Base-by-base conservation (phyloP, 2,113 vertebrate species). In the Antigone vipio region DNA sequence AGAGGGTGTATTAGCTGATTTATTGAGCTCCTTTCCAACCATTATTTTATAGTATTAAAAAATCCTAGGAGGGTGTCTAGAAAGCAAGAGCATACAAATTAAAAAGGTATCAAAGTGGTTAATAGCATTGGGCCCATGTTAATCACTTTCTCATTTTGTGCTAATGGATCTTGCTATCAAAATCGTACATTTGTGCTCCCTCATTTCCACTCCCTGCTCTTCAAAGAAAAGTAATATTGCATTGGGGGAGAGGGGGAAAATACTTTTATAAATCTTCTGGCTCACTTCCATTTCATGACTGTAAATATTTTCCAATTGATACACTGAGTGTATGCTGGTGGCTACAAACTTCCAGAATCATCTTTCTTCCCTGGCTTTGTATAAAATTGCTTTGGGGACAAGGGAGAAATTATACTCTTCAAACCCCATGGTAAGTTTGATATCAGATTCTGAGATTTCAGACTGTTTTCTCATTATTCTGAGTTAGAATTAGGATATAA, bases 131-230 rank as follows among this genome's bases (percentile, higher is more conserved):
- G 60, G 32, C 27, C 56, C n/a, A 23, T 60, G 35, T 72, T 88
- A 90, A 84, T 90, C 9, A 71, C 60, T 66, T 91, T 93, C 60
- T 93, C 34, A 71, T 89, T 91, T 93, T 77, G 38, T 92, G 88
- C 34, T 94, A 94, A 78, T 93, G 79, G 27, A 6, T 90, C 60
- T 81, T 89, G 60, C 72, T 94, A 76, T 91, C 85, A 78, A 64
- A 95, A 60, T 17, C 16, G 7, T 66, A 84, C 60, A 81, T 94
- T 79, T 94, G 64, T 84, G 59, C 50, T 89, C 64, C 26, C 69
- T 92, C 71, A 74, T 56, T 96, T 94, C 67, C 8, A 90, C 55
- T 94, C 55, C 23, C 47, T 56, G 11, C 23, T 88, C 90, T 95
- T 93, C 59, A 94, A 88, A 96, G 72, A 56, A 50, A 69, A 80